phyloP scores from a whole-genome alignment of 2,888 invertebrate species.

The Sminthurinus aureus region DNA sequence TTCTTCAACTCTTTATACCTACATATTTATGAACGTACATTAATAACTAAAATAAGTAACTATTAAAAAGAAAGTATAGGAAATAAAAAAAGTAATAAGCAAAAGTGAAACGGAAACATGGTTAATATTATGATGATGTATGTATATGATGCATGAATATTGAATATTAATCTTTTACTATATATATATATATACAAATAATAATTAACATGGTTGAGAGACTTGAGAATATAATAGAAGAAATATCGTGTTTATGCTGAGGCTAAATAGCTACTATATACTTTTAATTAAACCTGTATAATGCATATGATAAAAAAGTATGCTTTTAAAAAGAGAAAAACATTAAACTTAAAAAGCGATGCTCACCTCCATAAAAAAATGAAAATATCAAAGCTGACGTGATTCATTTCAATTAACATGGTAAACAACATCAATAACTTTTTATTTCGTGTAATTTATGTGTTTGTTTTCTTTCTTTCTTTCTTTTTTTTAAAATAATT shows the following conservation, averaged over 20 bases:
- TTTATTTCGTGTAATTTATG: constrained; percentile 30
- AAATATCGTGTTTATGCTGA: neutral
- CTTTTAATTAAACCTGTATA: neutral
- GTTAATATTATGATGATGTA: neutral
- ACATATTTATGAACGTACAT: neutral
- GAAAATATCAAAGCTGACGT: neutral
- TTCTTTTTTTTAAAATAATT: neutral
- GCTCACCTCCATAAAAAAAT: neutral
- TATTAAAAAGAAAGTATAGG: neutral
- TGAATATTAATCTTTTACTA: too few species aligned
- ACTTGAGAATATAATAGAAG: neutral
- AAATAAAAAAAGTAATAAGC: neutral
- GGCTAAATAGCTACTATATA: neutral
- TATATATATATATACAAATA: neutral
- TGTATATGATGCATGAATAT: neutral
- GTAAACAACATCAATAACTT: constrained; percentile 41
- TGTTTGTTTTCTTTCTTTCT: constrained; percentile 9
- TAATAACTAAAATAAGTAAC: neutral
- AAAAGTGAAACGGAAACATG: neutral
- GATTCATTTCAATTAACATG: constrained; percentile 18
- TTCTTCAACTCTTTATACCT: neutral
- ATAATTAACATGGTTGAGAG: constrained; percentile 4
- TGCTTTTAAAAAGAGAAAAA: neutral
- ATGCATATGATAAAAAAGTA: neutral
- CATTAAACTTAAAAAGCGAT: neutral